Conservation (phyloP, 2,888 invertebrate species). For the Ochlodes sylvanus region DNA sequence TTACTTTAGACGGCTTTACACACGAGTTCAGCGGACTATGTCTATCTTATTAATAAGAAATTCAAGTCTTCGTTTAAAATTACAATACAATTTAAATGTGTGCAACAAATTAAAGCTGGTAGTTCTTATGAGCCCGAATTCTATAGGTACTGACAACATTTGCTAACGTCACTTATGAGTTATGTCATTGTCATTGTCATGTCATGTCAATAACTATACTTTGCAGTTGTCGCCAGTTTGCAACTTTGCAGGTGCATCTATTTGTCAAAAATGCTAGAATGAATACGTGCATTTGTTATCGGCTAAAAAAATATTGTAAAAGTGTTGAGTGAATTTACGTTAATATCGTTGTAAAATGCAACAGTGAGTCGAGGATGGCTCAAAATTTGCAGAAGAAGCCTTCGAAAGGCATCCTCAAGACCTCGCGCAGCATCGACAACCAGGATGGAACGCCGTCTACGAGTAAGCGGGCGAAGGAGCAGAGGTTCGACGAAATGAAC, state of each 20-base stretch:
- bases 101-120: too few species aligned
- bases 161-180: not conserved
- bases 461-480: slow-evolving; percentile 83
- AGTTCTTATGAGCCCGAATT: too few species aligned
- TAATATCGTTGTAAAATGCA: slow-evolving; percentile 52
- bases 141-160: slow-evolving; percentile 24
- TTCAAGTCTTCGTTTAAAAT: too few species aligned
- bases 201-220: not conserved
- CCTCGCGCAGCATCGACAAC: slow-evolving; percentile 95
- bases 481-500: slow-evolving; percentile 99
- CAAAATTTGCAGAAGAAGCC: slow-evolving; percentile 94
- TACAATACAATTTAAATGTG: too few species aligned
- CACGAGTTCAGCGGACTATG: too few species aligned
- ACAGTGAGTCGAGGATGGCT: slow-evolving; percentile 81
- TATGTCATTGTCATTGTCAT: too few species aligned
- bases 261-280: slow-evolving; percentile 25
- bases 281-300: slow-evolving; percentile 50
- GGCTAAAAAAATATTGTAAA: slow-evolving; percentile 49
- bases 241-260: slow-evolving; percentile 6
- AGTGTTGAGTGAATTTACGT: slow-evolving; percentile 39
- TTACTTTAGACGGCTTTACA: too few species aligned
- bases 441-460: slow-evolving; percentile 77
- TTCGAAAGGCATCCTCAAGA: slow-evolving; percentile 96
- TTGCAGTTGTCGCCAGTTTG: too few species aligned
- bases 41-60: too few species aligned